Evolutionary conservation across 2,113 vertebrate genomes (phyloP).

Genomic region (Heteronetta atricapilla): DNA sequence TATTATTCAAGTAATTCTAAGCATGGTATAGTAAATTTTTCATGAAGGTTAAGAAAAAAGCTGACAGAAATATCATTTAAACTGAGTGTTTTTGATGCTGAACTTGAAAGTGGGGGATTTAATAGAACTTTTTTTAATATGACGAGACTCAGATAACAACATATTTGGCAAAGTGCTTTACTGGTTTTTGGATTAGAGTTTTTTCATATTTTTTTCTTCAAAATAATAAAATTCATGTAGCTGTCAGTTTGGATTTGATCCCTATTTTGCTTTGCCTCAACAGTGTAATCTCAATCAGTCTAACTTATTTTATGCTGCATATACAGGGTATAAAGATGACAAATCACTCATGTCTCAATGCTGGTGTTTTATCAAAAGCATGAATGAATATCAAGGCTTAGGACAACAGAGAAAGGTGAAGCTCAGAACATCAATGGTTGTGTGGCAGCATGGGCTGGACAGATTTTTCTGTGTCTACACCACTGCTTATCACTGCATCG

Average conservation of each 20-base stretch:
- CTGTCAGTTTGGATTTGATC: conserved; percentile 65
- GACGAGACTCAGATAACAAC: conserved; percentile 64
- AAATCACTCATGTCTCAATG: conserved; percentile 43
- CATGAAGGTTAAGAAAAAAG: conserved; percentile 69
- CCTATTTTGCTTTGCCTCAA: conserved; percentile 65
- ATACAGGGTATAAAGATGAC: conserved; percentile 58
- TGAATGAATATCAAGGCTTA: conserved; percentile 13
- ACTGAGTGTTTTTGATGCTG: conserved; percentile 59
- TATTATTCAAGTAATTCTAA: conserved; percentile 73
- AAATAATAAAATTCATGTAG: conserved; percentile 71
- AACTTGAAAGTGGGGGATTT: conserved; percentile 68
- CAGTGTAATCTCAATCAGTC: conserved; percentile 57
- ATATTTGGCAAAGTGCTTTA: conserved; percentile 69
- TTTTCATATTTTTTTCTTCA: conserved; percentile 56
- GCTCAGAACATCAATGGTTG: background rate
- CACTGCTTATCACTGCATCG: background rate
- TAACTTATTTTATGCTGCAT: conserved; percentile 59
- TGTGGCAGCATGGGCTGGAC: background rate
- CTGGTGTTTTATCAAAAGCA: conserved; percentile 51
- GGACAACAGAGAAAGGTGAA: conserved; percentile 1
- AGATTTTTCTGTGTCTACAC: background rate
- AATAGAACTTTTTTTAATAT: conserved; percentile 67
- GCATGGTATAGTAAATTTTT: conserved; percentile 61
- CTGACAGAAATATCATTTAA: conserved; percentile 73
- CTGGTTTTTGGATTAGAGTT: conserved; percentile 67